These are phyloP conservation scores for Gambelia wislizenii DNA, from an alignment of 2,797 vertebrate genomes.

Conservation along the genomic window DNA sequence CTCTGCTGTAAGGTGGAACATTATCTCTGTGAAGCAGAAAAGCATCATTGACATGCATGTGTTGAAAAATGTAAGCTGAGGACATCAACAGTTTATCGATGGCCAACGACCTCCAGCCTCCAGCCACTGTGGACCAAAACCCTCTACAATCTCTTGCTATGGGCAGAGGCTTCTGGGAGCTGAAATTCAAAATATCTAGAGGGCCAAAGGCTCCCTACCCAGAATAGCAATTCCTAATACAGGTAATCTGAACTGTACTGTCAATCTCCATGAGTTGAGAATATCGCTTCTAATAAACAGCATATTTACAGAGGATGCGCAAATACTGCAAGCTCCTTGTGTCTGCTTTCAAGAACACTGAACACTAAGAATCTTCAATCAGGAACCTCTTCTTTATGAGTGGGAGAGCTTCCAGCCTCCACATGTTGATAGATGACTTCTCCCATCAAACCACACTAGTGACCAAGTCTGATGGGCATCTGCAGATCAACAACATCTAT, in stretches of 20 bases:
- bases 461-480: neutral
- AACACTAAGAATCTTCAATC: neutral
- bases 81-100: too few relatives aligned
- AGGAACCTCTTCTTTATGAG: neutral
- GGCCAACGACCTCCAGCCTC: too few relatives aligned
- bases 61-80: neutral
- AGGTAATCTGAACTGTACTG: neutral
- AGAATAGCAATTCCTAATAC: neutral
- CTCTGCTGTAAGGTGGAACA: neutral
- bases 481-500: too few relatives aligned
- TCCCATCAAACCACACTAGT: neutral
- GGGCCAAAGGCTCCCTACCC: too few relatives aligned
- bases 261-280: neutral
- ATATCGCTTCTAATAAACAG: neutral
- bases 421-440: neutral
- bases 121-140: too few relatives aligned
- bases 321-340: neutral
- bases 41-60: neutral
- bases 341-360: neutral
- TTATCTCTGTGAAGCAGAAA: neutral
- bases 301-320: neutral
- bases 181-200: too few relatives aligned
- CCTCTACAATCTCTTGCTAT: too few relatives aligned
- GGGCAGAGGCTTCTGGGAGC: too few relatives aligned
- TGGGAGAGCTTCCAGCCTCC: neutral